Percentiles rank a stretch among this genome's conserved stretches.
These are phyloP conservation scores for Drosophila kohkoa DNA, from an alignment of 1,140 invertebrate species.

Conservation along the genomic window DNA sequence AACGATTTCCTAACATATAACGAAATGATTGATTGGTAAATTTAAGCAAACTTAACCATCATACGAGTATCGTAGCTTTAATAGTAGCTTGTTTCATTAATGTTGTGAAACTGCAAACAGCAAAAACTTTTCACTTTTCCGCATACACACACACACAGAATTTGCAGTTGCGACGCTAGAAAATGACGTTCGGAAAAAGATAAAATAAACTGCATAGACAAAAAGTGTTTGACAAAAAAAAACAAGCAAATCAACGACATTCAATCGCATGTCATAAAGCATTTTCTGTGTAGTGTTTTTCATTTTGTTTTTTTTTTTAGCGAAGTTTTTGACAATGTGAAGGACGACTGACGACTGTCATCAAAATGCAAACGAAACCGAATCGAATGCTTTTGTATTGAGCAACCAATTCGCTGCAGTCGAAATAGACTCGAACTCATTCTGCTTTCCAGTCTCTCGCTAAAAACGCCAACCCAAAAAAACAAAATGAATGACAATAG, in stretches of 20 bases:
- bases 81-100: conserved; percentile 8
- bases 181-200: conserved; percentile 54
- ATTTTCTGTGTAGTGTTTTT: conserved; percentile 49
- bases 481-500: conserved; percentile 28
- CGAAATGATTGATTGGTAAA: no score
- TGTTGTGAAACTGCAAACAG: conserved; percentile 17
- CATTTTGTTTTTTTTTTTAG: neutral
- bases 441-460: conserved; percentile 1
- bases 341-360: conserved; percentile 64
- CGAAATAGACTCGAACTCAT: conserved; percentile 35
- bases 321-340: conserved; percentile 31
- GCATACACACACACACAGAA: neutral
- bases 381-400: conserved; percentile 66
- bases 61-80: no score
- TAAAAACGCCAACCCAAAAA: conserved; percentile 28
- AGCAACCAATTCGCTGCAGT: conserved; percentile 48
- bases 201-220: conserved; percentile 19
- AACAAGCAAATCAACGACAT: conserved; percentile 66
- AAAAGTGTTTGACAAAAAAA: conserved; percentile 46
- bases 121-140: conserved; percentile 45
- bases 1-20: no score
- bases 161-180: conserved; percentile 40
- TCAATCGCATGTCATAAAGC: conserved; percentile 82
- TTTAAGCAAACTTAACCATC: no score
- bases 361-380: conserved; percentile 82